phyloP scores from a whole-genome alignment of 1,140 invertebrate species.

The Lepidurus couesii region DNA sequence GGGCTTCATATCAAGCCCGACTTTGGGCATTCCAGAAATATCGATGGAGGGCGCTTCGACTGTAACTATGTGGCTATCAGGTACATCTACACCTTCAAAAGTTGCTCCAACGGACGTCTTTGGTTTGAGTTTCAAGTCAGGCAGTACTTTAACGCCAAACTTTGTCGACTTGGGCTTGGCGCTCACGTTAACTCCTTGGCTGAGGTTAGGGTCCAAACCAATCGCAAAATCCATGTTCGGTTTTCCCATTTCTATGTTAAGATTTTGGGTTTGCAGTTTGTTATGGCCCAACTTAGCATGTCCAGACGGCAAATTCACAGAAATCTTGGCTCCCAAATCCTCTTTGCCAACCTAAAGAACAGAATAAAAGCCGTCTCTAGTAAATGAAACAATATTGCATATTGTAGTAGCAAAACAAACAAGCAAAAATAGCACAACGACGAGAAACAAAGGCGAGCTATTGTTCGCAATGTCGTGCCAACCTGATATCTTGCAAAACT shows the following conservation, averaged over 20 bases:
- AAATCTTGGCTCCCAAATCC: conserved; percentile 17
- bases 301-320: conserved; percentile 24
- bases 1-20: background rate
- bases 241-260: conserved; percentile 28
- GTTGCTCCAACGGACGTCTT: background rate
- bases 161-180: conserved; percentile 26
- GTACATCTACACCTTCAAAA: background rate
- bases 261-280: background rate
- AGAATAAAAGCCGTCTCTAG: background rate
- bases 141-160: conserved; percentile 31
- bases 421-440: too few species aligned
- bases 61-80: background rate
- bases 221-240: conserved; percentile 22
- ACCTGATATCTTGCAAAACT: too few species aligned
- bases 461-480: too few species aligned
- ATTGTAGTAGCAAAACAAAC: too few species aligned
- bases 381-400: background rate
- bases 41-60: background rate
- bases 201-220: conserved; percentile 2
- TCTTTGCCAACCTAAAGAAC: conserved; percentile 26
- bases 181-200: background rate
- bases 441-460: too few species aligned
- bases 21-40: background rate
- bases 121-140: conserved; percentile 31
- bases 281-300: conserved; percentile 27